phyloP scores from a whole-genome alignment of 2,888 invertebrate genomes.

The Pomacea canaliculata region DNA sequence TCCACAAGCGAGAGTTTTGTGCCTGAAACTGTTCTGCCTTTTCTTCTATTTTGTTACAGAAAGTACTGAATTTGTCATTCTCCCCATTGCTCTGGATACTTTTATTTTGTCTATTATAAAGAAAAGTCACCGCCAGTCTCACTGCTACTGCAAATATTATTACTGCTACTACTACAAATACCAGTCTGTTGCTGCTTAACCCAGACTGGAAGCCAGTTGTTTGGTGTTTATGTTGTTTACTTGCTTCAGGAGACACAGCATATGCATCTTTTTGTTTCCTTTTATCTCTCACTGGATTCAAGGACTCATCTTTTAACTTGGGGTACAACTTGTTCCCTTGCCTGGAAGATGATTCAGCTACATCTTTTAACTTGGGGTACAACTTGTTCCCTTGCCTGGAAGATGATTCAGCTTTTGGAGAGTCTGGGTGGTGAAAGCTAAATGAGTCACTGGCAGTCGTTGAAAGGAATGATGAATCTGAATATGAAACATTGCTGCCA shows the following conservation, averaged over 20 bases:
- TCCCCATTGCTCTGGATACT: no score
- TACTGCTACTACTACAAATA: no score
- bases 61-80: conserved; percentile 17
- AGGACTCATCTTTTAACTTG: background rate
- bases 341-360: background rate
- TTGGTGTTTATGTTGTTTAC: no score
- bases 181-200: no score
- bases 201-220: no score
- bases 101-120: no score
- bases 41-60: conserved; percentile 30
- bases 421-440: background rate
- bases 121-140: no score
- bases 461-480: background rate
- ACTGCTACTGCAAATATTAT: no score
- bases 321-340: conserved; percentile 6
- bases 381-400: background rate
- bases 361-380: conserved; percentile 8
- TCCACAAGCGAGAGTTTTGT: conserved; percentile 50
- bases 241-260: no score
- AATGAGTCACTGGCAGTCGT: conserved; percentile 21
- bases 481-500: background rate
- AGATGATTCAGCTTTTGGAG: background rate
- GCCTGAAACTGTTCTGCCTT: conserved; percentile 37
- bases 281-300: no score
- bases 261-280: no score